Evolutionary conservation across 2,797 vertebrate genomes (phyloP).

Genomic region (Cyprinella venusta): DNA sequence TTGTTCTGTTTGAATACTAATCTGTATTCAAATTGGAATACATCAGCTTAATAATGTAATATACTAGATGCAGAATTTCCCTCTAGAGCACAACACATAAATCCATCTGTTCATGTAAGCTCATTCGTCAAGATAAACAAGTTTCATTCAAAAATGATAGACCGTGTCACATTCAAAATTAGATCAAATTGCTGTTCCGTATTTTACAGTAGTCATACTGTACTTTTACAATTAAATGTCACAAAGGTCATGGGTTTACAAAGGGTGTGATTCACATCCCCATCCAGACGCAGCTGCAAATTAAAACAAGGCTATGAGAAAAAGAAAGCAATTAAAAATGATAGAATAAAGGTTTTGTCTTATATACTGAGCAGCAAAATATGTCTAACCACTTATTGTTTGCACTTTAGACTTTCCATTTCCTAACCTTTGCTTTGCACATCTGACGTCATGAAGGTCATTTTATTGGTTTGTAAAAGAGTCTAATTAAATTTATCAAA

Average conservation of each 20-base stretch:
- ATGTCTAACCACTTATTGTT: not conserved
- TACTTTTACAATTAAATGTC: not conserved
- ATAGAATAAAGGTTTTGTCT: not conserved
- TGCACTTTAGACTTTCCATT: not conserved
- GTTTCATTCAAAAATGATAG: not conserved
- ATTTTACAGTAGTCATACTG: not conserved
- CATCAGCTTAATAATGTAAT: too few species aligned
- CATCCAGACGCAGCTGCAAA: not conserved
- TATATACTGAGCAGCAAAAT: not conserved
- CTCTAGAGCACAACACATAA: not conserved
- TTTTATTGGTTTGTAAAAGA: not conserved
- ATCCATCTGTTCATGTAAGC: not conserved
- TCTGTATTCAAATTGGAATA: too few species aligned
- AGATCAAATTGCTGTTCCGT: not conserved
- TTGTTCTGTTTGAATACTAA: too few species aligned
- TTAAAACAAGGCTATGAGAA: not conserved
- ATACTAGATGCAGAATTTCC: not conserved
- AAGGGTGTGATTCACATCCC: not conserved
- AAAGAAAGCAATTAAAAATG: slow-evolving; percentile 2
- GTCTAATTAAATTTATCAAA: not conserved
- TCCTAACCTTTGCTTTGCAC: not conserved
- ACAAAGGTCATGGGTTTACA: not conserved
- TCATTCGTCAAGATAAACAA: not conserved
- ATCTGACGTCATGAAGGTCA: not conserved
- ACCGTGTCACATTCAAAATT: not conserved